Evolutionary conservation across 2,113 vertebrate genomes (phyloP).

Genomic region (Camelus bactrianus): DNA sequence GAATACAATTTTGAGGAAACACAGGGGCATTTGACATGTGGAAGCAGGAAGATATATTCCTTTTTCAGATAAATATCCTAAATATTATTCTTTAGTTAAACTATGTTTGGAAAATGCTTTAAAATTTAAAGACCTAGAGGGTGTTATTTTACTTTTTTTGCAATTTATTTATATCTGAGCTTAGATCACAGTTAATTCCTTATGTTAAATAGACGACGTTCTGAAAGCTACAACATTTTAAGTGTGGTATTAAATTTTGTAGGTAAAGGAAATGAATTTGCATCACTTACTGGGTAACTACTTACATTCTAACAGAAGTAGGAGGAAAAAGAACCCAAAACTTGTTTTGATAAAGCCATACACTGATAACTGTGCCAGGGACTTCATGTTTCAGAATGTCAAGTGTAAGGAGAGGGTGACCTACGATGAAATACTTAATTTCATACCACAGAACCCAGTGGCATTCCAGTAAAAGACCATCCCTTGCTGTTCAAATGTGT

Average conservation of each 20-base stretch:
- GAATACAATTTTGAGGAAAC: slow-evolving; percentile 18
- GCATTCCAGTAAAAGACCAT: background rate
- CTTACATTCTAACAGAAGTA: background rate
- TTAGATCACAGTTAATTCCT: slow-evolving; percentile 43
- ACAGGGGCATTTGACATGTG: background rate
- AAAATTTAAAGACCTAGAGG: slow-evolving; percentile 49
- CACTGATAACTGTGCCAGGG: background rate
- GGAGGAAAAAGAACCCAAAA: background rate
- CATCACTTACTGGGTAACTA: background rate
- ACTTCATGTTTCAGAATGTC: background rate
- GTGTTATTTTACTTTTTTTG: slow-evolving; percentile 36
- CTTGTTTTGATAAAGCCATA: background rate
- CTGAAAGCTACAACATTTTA: background rate
- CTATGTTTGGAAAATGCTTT: slow-evolving; percentile 70
- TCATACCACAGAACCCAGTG: background rate
- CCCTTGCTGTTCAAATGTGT: background rate
- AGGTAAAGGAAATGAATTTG: slow-evolving; percentile 7
- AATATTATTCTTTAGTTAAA: slow-evolving; percentile 59
- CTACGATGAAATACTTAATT: background rate
- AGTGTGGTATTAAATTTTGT: background rate
- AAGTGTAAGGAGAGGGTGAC: background rate
- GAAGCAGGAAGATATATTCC: slow-evolving; percentile 41
- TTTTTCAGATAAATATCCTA: slow-evolving; percentile 47
- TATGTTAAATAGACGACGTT: background rate
- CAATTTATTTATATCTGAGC: background rate